Base-by-base conservation (phyloP, 2,797 vertebrate genomes). In the Anolis apletophallus region DNA sequence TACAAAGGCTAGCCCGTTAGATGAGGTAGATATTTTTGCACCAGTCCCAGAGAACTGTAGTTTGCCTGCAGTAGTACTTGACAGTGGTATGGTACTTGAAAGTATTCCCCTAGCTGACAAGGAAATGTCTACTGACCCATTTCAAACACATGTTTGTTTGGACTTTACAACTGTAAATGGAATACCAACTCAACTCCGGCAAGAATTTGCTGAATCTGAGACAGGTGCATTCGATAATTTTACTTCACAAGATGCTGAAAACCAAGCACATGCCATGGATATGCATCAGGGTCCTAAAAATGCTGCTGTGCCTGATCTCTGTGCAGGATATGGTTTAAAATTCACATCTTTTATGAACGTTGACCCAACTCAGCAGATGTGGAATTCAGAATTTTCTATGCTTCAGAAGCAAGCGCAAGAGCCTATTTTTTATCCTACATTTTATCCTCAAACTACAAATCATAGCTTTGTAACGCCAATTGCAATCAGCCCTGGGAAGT, bases 391-490 rank as follows among this genome's bases (percentile, higher is more conserved):
- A 61, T 93, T 92, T 90, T 93, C 92, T 79, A 17, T 83, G 1
- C n/a, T 82, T 0, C 89, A 91, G 0, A 57, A 87, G 85, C 89
- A 94, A 17, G 84, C 90, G 52, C 94, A 91, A 1, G 93, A 88
- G 29, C 93, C 64, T 16, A 87, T 90, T 14, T 98, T 94, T 92
- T 95, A 69, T 85, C 96, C 97, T 0, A 92, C 87, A 12, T 99
- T 99, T 95, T 95, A 95, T 68, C 97, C 98, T 29, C 91, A 85
- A 67, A 83, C 83, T 86, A 89, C 85, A 85, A 94, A 84, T 40
- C 97, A 96, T 9, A 88, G 94, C 34, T 99, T 99, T 90, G 95
- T 99, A 84, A 96, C 97, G 54, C 98, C 99, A 3, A 96, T 98
- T 83, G 97, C 94, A 90, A 86, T 94, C 77, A 90, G 91, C 83